These are phyloP conservation scores for Microcebus jonahi DNA, from an alignment of 2,113 vertebrate genomes.

Conservation along the genomic window DNA sequence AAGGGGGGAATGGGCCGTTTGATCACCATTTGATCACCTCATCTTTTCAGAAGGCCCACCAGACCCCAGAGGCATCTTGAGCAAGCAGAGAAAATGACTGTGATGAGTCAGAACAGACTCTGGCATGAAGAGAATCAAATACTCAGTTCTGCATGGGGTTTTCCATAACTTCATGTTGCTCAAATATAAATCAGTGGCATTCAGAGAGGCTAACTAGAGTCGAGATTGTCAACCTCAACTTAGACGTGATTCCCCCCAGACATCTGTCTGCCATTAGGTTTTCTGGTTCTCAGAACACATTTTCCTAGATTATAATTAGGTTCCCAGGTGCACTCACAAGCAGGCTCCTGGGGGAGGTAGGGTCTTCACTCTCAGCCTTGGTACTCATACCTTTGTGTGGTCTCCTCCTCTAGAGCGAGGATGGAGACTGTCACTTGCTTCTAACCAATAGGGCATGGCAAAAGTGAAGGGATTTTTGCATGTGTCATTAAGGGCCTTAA, in stretches of 20 bases:
- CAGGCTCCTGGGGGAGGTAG: not conserved
- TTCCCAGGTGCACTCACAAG: not conserved
- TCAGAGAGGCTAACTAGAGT: not conserved
- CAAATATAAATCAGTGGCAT: not conserved
- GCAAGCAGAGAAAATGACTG: not conserved
- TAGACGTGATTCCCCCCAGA: not conserved
- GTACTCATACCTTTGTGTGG: not conserved
- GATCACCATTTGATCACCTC: too few species aligned
- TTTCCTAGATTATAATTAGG: not conserved
- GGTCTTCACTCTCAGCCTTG: too few species aligned
- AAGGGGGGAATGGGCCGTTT: not conserved
- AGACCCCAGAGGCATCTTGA: not conserved
- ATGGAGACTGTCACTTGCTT: not conserved
- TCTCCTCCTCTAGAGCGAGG: not conserved
- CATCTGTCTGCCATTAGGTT: not conserved
- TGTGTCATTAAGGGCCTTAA: too few species aligned
- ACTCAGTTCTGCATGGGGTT: too few species aligned
- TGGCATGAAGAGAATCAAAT: accelerated
- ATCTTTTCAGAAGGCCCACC: accelerated
- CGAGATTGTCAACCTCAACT: not conserved
- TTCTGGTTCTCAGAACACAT: not conserved
- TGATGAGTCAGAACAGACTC: not conserved
- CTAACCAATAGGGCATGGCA: not conserved
- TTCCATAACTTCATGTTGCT: not conserved
- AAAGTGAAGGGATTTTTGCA: not conserved